A percentile compares a stretch with the other conserved stretches of the same genome.
phyloP scores from a whole-genome alignment of 2,113 vertebrate genomes.

The Aegotheles bennettii region DNA sequence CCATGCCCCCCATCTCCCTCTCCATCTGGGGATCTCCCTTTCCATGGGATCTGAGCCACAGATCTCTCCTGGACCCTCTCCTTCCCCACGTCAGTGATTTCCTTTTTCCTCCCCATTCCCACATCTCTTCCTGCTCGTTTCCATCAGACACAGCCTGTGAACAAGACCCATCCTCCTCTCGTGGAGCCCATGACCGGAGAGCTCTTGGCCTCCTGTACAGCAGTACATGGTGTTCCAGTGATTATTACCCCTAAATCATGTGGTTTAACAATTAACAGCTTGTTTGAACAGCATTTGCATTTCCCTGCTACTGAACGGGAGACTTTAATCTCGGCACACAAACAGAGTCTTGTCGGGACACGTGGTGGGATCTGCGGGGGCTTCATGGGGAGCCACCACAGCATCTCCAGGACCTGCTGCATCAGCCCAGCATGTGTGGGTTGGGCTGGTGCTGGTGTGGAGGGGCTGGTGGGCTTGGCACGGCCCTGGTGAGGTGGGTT shows the following conservation, averaged over 20 bases:
- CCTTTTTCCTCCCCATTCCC: not conserved
- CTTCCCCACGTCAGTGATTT: not conserved
- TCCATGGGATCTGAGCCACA: fast-evolving
- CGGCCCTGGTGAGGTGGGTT: fast-evolving
- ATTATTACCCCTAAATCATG: not conserved
- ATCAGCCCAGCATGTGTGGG: fast-evolving
- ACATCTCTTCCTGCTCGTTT: fast-evolving
- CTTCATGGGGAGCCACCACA: fast-evolving
- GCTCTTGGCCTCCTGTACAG: not conserved
- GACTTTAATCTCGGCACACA: not conserved
- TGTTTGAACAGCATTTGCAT: not conserved
- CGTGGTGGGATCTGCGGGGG: not conserved
- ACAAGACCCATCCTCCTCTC: not conserved
- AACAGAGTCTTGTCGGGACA: not conserved
- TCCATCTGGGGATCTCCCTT: fast-evolving
- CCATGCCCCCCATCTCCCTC: not conserved
- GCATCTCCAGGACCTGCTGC: fast-evolving
- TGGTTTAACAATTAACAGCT: not conserved
- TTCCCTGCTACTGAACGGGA: not conserved
- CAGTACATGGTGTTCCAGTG: not conserved
- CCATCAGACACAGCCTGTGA: fast-evolving
- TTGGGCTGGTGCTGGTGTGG: not conserved
- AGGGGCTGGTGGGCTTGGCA: fast-evolving
- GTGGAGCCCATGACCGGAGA: not conserved
- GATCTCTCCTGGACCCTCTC: no score